Evolutionary conservation across 92 coral and sea anemone species (phyloP), one percentile per base, ranked within the genome.

Genomic region (Plumapathes pennacea): DNA sequence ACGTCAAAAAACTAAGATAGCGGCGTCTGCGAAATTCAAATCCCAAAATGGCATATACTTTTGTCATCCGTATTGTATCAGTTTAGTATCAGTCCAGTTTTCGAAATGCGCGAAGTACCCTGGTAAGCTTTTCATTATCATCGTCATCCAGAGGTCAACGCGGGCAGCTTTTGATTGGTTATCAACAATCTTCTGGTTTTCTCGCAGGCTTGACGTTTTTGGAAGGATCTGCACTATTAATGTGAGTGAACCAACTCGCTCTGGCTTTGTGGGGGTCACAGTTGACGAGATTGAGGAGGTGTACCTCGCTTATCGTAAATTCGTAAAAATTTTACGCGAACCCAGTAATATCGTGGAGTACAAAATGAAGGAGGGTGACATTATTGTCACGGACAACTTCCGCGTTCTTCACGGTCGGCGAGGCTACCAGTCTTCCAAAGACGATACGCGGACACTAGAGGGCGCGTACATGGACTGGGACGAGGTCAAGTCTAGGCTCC

Each of bases 401-500:
- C 85, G 98, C 15, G 42, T 88, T 21, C 75, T 92, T 9, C 98
- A 92, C 46, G 98, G 94, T 3, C 60, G 98, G 25, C 67, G 70
- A 30, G 98, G 80, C 11, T 92, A 64, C 60, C 50, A 64, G 3
- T 80, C 80, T 44, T 42, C 59, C 2, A 67, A 46, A 12, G 72
- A 72, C 1, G 85, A 55, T 5, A 60, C 48, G 1, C 72, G 98
- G 13, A 67, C 81, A 70, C 62, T 92, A 10, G 89, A 92, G 32
- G 79, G 80, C 4, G 94, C 79, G 0, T 92, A 88, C 36, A 44
- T 92, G 57, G 98, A 92, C 61, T 92, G 96, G 98, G 98, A 92
- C 46, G 78, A 85, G 24, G 76, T 84, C 14, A 76, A 78, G 47
- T 88, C 98, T 15, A 92, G 81, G 54, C 63, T 81, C 28, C 62